phyloP scores from a whole-genome alignment of 2,797 vertebrate genomes.

The Acrocephalus scirpaceus region DNA sequence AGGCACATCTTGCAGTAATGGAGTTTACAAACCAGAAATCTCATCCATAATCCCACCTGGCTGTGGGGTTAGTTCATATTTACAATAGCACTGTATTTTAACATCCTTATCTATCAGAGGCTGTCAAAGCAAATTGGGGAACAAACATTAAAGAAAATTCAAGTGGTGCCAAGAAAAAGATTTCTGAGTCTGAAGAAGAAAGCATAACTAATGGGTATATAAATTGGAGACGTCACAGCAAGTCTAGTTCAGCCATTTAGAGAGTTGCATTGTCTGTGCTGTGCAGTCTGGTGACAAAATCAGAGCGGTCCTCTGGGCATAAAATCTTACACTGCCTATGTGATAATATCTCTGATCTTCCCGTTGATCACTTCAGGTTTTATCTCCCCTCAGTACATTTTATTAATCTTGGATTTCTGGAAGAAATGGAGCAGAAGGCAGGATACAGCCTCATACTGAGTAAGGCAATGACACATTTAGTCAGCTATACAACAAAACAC shows the following conservation, averaged over 20 bases:
- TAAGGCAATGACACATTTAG: neutral
- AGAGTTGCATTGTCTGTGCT: neutral
- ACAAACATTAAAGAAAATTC: neutral
- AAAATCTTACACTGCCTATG: neutral
- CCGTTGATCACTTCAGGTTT: neutral
- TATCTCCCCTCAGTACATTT: neutral
- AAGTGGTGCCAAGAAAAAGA: neutral
- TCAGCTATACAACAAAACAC: neutral
- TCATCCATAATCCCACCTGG: neutral
- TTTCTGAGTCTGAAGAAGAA: neutral
- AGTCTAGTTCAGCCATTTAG: neutral
- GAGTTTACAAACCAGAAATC: neutral
- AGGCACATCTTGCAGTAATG: neutral
- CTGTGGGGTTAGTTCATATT: neutral
- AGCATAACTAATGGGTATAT: neutral
- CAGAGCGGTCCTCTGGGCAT: neutral
- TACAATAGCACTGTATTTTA: neutral
- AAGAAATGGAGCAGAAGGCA: neutral
- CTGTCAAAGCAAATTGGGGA: neutral
- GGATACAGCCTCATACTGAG: neutral
- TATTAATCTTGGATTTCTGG: constrained; percentile 8
- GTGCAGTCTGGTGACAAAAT: neutral
- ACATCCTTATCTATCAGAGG: neutral
- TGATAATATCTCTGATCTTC: neutral
- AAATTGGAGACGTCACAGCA: neutral